Evolutionary conservation across 2,113 vertebrate genomes (phyloP), one percentile per base, ranked within the genome.

Genomic region (Oryzias woworae): DNA sequence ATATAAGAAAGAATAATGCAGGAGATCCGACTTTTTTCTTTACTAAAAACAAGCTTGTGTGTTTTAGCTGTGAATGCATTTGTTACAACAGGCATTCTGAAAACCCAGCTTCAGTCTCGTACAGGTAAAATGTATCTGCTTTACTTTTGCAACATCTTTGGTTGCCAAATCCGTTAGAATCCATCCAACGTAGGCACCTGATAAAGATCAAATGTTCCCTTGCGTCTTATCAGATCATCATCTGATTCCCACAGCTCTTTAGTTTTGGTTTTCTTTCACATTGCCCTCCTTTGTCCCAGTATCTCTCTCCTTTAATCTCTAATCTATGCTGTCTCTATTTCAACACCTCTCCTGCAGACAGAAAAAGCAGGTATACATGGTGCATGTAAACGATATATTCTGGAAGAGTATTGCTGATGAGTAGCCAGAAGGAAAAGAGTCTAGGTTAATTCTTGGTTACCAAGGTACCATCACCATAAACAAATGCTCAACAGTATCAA

Each of bases 361-460:
- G 60, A 72, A 73, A 43, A 14, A 31, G 46, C 15, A 14, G 51
- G 17, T 66, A 48, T 22, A 20, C 59, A 0, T 5, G 28, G 41
- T 69, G 70, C 64, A 79, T 83, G 73, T 28, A 71, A 83, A 81
- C 73, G 14, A 56, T 28, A 53, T 56, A 53, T 63, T 22, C 65
- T 44, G 65, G 68, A 45, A 23, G n/a, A 73, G 53, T 76, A 24
- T 53, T 58, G 47, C 73, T 62, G 42, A 70, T 26, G 69, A 67
- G 48, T 59, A 64, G 59, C 60, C 82, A 68, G 58, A 59, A 83
- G 68, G 79, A 81, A 86, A 71, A 71, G 15, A 61, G 69, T 42
- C 68, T 31, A 1, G 46, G 42, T 55, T 69, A 62, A 69, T 70
- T 41, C 52, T 49, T 46, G 66, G 73, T 77, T 85, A 73, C 68